These are phyloP conservation scores for Perca schrenkii DNA, from an alignment of 2,113 vertebrate species.

Conservation along the genomic window DNA sequence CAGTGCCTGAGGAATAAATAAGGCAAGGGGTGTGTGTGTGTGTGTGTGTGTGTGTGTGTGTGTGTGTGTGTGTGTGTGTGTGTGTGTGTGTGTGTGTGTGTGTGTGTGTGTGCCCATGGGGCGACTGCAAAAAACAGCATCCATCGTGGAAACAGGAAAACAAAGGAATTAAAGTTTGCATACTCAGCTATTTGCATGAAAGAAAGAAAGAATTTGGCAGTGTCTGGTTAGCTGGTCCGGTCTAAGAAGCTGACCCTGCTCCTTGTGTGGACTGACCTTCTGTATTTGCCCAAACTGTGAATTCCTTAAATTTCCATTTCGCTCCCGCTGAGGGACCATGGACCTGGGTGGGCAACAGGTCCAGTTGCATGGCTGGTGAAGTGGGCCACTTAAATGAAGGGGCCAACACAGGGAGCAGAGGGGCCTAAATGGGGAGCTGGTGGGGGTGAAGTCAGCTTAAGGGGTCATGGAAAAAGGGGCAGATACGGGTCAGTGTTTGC, in stretches of 20 bases:
- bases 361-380: conserved; percentile 64
- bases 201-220: conserved; percentile 29
- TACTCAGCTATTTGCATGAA: neutral
- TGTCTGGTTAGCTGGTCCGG: conserved; percentile 24
- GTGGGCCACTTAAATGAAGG: conserved; percentile 47
- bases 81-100: conserved; percentile 14
- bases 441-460: conserved; percentile 58
- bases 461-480: conserved; percentile 54
- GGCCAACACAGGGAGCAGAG: conserved; percentile 45
- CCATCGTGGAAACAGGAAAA: neutral
- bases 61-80: neutral
- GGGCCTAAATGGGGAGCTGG: conserved; percentile 33
- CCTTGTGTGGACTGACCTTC: conserved; percentile 44
- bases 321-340: conserved; percentile 35
- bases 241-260: conserved; percentile 49
- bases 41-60: conserved; percentile 6
- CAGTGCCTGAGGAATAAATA: conserved; percentile 47
- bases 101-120: no score
- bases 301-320: conserved; percentile 43
- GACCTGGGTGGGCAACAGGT: conserved; percentile 72
- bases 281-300: conserved; percentile 70
- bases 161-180: conserved; percentile 17
- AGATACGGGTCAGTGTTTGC: conserved; percentile 75
- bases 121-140: conserved; percentile 3
- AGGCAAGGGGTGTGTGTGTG: conserved; percentile 8